Percentiles rank a stretch among this genome's conserved stretches.
Evolutionary conservation across 1,140 invertebrate species (phyloP).

Genomic region (Trichonephila inaurata): DNA sequence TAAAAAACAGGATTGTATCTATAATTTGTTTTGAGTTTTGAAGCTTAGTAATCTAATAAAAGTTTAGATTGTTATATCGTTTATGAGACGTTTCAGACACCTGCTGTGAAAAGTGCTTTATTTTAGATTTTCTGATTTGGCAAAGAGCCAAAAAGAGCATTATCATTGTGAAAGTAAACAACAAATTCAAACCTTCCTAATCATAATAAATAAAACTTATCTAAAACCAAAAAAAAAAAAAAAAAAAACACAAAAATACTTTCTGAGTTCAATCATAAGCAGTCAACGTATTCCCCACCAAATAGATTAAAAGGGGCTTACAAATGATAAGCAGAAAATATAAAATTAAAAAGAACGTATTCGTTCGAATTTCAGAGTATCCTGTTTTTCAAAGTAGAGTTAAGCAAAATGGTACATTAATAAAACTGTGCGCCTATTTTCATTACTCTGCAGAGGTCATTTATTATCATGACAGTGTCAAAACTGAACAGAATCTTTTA

Average conservation of each 20-base stretch:
- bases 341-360: neutral
- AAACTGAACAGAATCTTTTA: slow-evolving; percentile 12
- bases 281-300: neutral
- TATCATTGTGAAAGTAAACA: slow-evolving; percentile 1
- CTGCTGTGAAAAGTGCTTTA: neutral
- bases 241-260: neutral
- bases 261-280: neutral
- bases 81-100: neutral
- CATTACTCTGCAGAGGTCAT: slow-evolving; percentile 36
- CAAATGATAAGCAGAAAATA: neutral
- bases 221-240: neutral
- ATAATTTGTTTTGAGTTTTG: too few relatives aligned
- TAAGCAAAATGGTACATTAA: slow-evolving; percentile 43
- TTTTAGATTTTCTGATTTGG: neutral
- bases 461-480: slow-evolving; percentile 55
- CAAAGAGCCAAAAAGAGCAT: neutral
- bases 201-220: neutral
- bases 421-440: slow-evolving; percentile 50
- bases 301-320: neutral
- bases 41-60: neutral
- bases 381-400: slow-evolving; percentile 23
- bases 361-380: neutral
- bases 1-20: too few relatives aligned
- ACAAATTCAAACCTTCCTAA: neutral
- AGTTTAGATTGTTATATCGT: neutral